A percentile compares a stretch with the other conserved stretches of the same genome.
Evolutionary conservation across 2,113 vertebrate genomes (phyloP).

Genomic region (Ivindomyrus marchei): DNA sequence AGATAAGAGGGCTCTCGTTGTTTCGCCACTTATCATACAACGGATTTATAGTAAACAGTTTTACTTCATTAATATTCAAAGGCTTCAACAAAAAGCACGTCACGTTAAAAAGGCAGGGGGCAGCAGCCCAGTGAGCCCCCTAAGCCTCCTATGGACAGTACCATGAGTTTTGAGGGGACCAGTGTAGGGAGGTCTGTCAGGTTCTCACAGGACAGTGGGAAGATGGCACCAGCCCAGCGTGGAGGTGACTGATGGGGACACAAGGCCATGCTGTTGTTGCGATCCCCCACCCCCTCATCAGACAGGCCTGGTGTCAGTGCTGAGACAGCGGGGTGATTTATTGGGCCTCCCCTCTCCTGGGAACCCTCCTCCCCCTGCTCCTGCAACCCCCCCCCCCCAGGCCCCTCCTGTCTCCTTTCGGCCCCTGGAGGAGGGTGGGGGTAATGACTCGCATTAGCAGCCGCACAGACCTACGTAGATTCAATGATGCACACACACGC

Average conservation of each 20-base stretch:
- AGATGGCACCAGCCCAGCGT: constrained; percentile 36
- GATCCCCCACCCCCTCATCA: constrained; percentile 38
- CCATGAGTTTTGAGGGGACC: not conserved
- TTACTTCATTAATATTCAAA: not conserved
- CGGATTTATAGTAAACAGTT: not conserved
- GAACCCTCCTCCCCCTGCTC: constrained; percentile 28
- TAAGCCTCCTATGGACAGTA: not conserved
- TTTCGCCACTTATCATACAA: not conserved
- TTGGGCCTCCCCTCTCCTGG: constrained; percentile 57
- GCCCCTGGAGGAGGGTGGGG: constrained; percentile 49
- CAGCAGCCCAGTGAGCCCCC: not conserved
- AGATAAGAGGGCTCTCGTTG: not conserved
- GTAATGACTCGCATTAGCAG: constrained; percentile 70
- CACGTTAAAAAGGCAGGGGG: not conserved
- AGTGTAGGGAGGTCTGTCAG: not conserved
- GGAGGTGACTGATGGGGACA: constrained; percentile 53
- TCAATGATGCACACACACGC: constrained; percentile 12
- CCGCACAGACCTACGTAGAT: constrained; percentile 25
- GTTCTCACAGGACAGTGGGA: constrained; percentile 22
- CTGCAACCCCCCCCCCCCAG: constrained; percentile 34
- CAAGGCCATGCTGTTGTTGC: constrained; percentile 53
- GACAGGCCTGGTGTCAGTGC: constrained; percentile 59
- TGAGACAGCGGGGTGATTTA: constrained; percentile 63
- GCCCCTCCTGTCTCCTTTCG: constrained; percentile 49
- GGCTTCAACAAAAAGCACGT: not conserved